phyloP scores from a whole-genome alignment of 1,140 invertebrate species.

The Potamilus streckersoni region DNA sequence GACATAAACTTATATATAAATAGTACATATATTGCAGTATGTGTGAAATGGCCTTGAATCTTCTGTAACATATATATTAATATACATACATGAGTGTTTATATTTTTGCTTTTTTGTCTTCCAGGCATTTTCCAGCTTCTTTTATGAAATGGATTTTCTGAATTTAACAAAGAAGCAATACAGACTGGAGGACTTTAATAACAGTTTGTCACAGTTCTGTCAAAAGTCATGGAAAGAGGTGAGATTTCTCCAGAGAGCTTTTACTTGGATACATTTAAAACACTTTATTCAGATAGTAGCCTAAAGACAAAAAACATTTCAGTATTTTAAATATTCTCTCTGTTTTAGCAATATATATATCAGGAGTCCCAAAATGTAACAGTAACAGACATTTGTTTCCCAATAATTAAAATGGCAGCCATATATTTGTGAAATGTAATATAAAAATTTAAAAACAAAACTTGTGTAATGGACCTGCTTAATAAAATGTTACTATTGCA shows the following conservation, averaged over 20 bases:
- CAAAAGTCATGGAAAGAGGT: conserved; percentile 48
- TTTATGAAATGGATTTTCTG: conserved; percentile 61
- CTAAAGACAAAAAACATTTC: neutral
- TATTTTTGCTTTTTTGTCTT: conserved; percentile 21
- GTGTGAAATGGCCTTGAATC: no score
- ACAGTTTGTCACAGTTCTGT: conserved; percentile 47
- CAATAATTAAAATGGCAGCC: no score
- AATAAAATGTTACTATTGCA: no score
- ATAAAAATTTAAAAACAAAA: no score
- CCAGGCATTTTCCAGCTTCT: conserved; percentile 68
- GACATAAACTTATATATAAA: no score
- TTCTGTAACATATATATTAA: neutral
- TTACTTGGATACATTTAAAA: neutral
- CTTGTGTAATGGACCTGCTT: no score
- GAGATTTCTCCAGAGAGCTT: conserved; percentile 5
- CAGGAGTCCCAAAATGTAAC: no score
- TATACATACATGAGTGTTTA: neutral
- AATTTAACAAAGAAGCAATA: conserved; percentile 51
- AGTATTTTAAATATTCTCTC: neutral
- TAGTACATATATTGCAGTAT: no score
- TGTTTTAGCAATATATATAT: neutral
- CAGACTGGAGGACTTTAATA: conserved; percentile 41
- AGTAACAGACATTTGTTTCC: no score
- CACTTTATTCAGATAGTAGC: neutral
- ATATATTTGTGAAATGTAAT: no score